Conservation (phyloP, 1,140 invertebrate genomes). For the Euwallacea similis region DNA sequence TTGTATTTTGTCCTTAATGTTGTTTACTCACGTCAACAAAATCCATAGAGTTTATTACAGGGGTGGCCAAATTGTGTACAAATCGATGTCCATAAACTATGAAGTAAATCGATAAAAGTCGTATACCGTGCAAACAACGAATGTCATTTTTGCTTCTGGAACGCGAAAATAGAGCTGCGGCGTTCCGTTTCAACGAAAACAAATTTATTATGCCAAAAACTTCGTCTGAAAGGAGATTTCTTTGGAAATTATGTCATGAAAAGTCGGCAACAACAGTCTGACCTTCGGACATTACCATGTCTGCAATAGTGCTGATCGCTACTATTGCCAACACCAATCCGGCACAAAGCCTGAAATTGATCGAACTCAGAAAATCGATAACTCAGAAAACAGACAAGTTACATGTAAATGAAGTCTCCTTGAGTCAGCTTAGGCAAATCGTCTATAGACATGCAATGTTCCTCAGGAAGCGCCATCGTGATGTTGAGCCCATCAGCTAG, state of each 20-base stretch:
- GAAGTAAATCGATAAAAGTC: conserved; percentile 41
- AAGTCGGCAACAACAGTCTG: conserved; percentile 15
- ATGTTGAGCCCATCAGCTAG: conserved; percentile 42
- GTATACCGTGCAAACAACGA: conserved; percentile 42
- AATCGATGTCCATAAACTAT: conserved; percentile 42
- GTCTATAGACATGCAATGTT: conserved; percentile 35
- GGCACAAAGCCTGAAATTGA: conserved; percentile 28
- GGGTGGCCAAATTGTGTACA: conserved; percentile 41
- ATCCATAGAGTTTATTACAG: conserved; percentile 42
- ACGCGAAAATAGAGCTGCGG: conserved; percentile 36
- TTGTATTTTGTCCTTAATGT: not conserved
- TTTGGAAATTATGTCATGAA: not conserved
- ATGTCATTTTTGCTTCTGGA: conserved; percentile 30
- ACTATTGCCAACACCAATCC: conserved; percentile 28
- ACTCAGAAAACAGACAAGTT: conserved; percentile 13
- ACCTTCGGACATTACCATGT: not conserved
- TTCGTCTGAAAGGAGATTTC: conserved; percentile 9
- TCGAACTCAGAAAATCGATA: not conserved
- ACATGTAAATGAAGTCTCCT: conserved; percentile 38
- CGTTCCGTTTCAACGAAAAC: conserved; percentile 40
- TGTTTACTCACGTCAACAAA: conserved; percentile 43
- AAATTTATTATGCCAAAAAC: conserved; percentile 20
- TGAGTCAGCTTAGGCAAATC: conserved; percentile 31
- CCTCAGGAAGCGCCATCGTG: conserved; percentile 34
- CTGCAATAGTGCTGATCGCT: conserved; percentile 30